These are phyloP conservation scores for Toxotes jaculatrix DNA, from an alignment of 2,113 vertebrate genomes.

Conservation along the genomic window DNA sequence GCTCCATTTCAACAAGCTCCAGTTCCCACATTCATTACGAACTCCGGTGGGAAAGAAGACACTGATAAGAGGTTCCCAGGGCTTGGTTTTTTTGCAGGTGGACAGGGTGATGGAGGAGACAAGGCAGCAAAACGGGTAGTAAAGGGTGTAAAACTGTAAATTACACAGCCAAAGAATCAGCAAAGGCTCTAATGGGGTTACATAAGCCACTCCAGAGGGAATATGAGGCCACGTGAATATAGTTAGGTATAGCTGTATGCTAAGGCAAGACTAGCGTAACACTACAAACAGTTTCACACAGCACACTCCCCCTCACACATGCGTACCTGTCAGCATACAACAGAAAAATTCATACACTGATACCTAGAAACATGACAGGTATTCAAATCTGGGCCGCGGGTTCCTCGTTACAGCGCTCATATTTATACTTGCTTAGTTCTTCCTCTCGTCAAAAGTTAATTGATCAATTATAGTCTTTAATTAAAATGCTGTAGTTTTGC, in stretches of 20 bases:
- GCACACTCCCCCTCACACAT: background rate
- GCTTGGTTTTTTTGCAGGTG: slow-evolving; percentile 48
- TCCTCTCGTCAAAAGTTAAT: slow-evolving; percentile 27
- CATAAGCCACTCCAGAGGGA: slow-evolving; percentile 61
- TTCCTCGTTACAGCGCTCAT: background rate
- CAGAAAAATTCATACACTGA: slow-evolving; percentile 1
- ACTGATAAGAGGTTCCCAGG: slow-evolving; percentile 52
- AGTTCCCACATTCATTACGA: slow-evolving; percentile 77
- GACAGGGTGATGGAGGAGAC: slow-evolving; percentile 18
- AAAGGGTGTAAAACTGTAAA: slow-evolving; percentile 56
- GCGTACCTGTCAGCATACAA: background rate
- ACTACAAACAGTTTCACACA: background rate
- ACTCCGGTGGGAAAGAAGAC: slow-evolving; percentile 55
- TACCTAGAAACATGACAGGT: background rate
- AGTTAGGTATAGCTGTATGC: slow-evolving; percentile 37
- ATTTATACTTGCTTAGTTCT: slow-evolving; percentile 24
- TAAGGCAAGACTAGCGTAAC: slow-evolving; percentile 8
- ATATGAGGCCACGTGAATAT: slow-evolving; percentile 42
- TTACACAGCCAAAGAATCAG: slow-evolving; percentile 51
- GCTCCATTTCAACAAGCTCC: slow-evolving; percentile 67
- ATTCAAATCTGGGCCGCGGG: background rate
- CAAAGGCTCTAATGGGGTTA: slow-evolving; percentile 59
- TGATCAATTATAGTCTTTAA: slow-evolving; percentile 56
- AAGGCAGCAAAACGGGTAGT: slow-evolving; percentile 28
- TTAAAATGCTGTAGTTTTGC: slow-evolving; percentile 50